Evolutionary conservation across 35 echinoderm and acorn worm species (phyloP).

Genomic region (Heliocidaris tuberculata): DNA sequence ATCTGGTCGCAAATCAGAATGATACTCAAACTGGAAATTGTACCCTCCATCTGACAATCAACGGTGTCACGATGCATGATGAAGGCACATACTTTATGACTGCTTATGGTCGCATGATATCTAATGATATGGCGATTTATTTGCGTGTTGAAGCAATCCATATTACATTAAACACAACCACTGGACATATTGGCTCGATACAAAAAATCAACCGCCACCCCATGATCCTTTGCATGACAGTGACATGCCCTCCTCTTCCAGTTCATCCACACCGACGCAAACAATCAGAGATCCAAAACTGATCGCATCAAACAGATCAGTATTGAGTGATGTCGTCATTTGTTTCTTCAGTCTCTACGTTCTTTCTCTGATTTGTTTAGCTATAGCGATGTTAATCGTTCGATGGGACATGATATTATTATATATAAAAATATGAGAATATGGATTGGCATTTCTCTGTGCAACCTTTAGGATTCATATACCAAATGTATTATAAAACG

Average conservation of each 20-base stretch:
- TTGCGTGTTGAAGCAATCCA: not conserved
- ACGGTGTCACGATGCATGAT: not conserved
- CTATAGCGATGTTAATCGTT: not conserved
- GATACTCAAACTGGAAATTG: not conserved
- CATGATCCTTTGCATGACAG: not conserved
- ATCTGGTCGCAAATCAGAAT: not conserved
- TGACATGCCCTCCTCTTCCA: not conserved
- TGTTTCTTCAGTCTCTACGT: not conserved
- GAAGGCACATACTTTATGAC: not conserved
- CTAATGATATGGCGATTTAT: not conserved
- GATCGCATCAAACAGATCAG: not conserved
- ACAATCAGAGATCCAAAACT: not conserved
- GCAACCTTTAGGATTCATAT: too few relatives aligned
- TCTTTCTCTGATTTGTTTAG: not conserved
- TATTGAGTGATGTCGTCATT: not conserved
- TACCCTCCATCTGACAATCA: not conserved
- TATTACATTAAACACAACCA: not conserved
- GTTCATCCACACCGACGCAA: not conserved
- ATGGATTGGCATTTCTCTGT: too few relatives aligned
- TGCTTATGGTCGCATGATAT: not conserved
- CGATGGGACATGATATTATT: not conserved
- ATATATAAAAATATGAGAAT: too few relatives aligned
- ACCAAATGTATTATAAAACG: too few relatives aligned
- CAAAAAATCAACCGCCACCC: not conserved
- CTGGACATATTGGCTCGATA: not conserved